phyloP scores from a whole-genome alignment of 2,797 vertebrate genomes.

The Phalanger gymnotis region DNA sequence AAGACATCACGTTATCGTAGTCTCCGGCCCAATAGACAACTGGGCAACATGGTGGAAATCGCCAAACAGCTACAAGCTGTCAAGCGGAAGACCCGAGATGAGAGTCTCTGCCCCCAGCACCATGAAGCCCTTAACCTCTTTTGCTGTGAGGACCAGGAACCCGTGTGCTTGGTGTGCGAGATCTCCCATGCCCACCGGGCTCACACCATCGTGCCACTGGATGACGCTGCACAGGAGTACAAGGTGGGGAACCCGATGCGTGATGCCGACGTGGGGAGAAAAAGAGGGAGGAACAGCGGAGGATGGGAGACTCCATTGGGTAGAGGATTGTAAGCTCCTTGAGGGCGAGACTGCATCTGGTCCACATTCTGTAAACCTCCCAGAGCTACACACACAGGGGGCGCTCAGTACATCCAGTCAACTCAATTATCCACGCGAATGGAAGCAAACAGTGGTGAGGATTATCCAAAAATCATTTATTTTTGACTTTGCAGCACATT shows the following conservation, averaged over 20 bases:
- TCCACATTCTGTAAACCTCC: neutral
- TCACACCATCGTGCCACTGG: slow-evolving; percentile 90
- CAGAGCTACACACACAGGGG: neutral
- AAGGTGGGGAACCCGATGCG: slow-evolving; percentile 85
- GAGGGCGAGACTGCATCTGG: slow-evolving; percentile 16
- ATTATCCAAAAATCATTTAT: slow-evolving; percentile 24
- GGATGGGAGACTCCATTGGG: neutral
- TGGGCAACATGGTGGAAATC: slow-evolving; percentile 82
- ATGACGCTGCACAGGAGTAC: slow-evolving; percentile 90
- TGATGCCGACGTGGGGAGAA: neutral
- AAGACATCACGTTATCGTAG: slow-evolving; percentile 89
- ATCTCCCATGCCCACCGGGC: slow-evolving; percentile 92
- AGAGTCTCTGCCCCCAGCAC: slow-evolving; percentile 87
- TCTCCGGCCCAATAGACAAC: slow-evolving; percentile 88
- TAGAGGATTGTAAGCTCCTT: slow-evolving; percentile 40
- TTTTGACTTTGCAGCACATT: slow-evolving; percentile 36
- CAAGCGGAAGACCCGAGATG: slow-evolving; percentile 79
- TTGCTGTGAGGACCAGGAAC: slow-evolving; percentile 94
- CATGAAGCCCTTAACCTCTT: slow-evolving; percentile 92
- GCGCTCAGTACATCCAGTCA: neutral
- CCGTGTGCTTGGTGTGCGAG: slow-evolving; percentile 92
- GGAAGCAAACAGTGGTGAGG: slow-evolving; percentile 32
- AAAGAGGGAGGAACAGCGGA: neutral
- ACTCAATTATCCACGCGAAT: slow-evolving; percentile 23
- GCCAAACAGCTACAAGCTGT: slow-evolving; percentile 79